These are phyloP conservation scores for Steatornis caripensis DNA, from an alignment of 2,113 vertebrate species.

Conservation along the genomic window DNA sequence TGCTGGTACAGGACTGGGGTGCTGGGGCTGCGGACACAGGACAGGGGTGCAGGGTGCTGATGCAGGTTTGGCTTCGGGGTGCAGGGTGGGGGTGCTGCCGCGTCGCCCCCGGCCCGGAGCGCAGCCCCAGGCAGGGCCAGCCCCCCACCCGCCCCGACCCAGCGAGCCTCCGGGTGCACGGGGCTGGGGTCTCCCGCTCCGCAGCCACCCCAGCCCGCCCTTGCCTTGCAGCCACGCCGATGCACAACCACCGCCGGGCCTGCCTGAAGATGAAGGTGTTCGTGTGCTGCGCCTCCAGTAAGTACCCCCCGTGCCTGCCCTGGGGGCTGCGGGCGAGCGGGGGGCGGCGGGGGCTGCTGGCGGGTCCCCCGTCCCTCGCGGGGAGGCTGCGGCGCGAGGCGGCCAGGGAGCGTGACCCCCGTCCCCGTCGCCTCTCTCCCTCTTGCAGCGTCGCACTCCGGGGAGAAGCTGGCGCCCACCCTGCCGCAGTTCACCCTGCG, in stretches of 20 bases:
- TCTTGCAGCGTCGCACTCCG: slow-evolving; percentile 82
- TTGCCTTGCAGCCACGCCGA: slow-evolving; percentile 83
- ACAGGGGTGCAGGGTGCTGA: no score
- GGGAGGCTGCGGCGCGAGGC: neutral
- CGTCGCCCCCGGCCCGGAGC: neutral
- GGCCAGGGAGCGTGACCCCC: neutral
- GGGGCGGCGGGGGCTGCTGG: neutral
- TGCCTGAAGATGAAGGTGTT: slow-evolving; percentile 96
- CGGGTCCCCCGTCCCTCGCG: neutral
- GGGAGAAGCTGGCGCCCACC: slow-evolving; percentile 85
- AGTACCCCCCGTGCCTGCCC: slow-evolving; percentile 44
- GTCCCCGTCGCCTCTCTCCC: slow-evolving; percentile 8
- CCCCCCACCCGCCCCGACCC: no score
- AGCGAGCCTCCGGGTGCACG: fast-evolving
- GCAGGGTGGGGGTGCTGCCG: neutral
- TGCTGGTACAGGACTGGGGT: neutral
- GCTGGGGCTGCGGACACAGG: no score
- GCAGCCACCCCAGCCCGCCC: neutral
- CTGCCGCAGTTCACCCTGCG: slow-evolving; percentile 92
- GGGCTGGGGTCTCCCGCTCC: fast-evolving
- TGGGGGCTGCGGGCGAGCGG: neutral
- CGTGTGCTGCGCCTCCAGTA: slow-evolving; percentile 93
- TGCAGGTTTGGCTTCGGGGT: no score
- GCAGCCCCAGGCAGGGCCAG: neutral
- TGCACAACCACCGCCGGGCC: slow-evolving; percentile 89